Evolutionary conservation across 1,140 invertebrate genomes (phyloP).

Genomic region (Neodiprion lecontei): DNA sequence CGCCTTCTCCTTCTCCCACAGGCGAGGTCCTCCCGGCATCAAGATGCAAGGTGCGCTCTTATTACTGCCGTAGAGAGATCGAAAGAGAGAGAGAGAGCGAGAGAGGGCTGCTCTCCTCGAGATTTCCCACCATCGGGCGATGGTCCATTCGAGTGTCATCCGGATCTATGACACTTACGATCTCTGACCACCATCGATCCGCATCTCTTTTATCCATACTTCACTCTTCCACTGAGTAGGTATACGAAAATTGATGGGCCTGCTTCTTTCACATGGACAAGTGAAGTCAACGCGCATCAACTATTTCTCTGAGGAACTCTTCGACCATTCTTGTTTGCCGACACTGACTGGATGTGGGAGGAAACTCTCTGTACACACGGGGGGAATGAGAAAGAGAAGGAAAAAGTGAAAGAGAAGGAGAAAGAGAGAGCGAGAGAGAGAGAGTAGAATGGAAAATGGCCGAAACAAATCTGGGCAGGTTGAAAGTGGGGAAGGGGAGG

Average conservation of each 20-base stretch:
- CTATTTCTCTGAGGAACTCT: slow-evolving; percentile 32
- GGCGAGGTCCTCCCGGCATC: not conserved
- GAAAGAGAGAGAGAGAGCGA: not conserved
- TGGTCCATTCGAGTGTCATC: slow-evolving; percentile 21
- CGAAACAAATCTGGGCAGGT: not conserved
- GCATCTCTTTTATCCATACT: slow-evolving; percentile 24
- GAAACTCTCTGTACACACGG: no score
- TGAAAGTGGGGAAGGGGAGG: slow-evolving; percentile 14
- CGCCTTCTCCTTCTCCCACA: not conserved
- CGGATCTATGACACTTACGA: slow-evolving; percentile 11
- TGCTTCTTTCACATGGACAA: no score
- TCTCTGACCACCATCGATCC: slow-evolving; percentile 11
- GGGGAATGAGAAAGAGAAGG: no score
- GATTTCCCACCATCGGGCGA: slow-evolving; percentile 17
- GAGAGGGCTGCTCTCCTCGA: not conserved
- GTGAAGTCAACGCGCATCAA: slow-evolving; percentile 20
- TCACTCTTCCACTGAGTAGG: not conserved
- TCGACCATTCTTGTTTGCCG: slow-evolving; percentile 14
- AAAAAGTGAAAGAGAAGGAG: not conserved
- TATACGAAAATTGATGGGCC: no score
- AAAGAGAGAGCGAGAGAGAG: not conserved
- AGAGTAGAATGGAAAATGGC: not conserved
- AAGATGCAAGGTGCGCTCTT: slow-evolving; percentile 5
- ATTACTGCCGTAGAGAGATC: slow-evolving; percentile 1
- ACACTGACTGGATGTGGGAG: not conserved